Conservation (phyloP, 2,113 vertebrate genomes). For the Psammodynastes pulverulentus region DNA sequence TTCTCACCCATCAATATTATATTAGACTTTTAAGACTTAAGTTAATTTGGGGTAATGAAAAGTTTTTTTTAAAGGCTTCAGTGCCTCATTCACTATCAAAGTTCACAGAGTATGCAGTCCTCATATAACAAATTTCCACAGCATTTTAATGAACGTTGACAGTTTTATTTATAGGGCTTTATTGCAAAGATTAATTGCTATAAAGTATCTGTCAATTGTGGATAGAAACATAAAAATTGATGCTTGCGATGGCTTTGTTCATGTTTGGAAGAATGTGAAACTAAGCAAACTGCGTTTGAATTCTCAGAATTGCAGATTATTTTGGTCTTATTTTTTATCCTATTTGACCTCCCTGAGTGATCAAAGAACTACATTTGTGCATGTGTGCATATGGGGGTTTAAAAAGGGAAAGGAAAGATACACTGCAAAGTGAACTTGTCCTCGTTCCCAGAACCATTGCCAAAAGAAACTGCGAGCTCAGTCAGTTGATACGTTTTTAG, state of each 20-base stretch:
- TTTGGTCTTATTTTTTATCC: background rate
- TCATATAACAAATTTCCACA: background rate
- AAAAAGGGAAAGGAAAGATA: conserved; percentile 5
- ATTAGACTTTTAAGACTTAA: background rate
- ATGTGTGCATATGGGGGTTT: background rate
- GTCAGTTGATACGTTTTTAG: conserved; percentile 6
- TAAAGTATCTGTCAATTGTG: background rate
- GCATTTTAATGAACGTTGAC: background rate
- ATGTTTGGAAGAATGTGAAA: background rate
- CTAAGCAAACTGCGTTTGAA: background rate
- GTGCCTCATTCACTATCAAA: background rate
- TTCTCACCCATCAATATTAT: background rate
- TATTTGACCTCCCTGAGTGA: background rate
- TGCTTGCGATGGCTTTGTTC: background rate
- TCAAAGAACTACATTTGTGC: background rate
- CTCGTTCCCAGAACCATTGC: conserved; percentile 21
- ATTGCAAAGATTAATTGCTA: background rate
- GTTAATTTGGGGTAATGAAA: background rate
- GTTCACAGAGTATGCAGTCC: background rate
- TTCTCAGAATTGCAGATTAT: background rate
- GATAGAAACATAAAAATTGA: background rate
- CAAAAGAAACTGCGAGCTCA: conserved; percentile 16
- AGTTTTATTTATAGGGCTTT: background rate
- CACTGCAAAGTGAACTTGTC: background rate
- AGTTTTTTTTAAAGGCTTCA: background rate